Evolutionary conservation across 2,888 invertebrate genomes (phyloP), one percentile per base, ranked within the genome.

Genomic region (Lasioglossum vierecki): DNA sequence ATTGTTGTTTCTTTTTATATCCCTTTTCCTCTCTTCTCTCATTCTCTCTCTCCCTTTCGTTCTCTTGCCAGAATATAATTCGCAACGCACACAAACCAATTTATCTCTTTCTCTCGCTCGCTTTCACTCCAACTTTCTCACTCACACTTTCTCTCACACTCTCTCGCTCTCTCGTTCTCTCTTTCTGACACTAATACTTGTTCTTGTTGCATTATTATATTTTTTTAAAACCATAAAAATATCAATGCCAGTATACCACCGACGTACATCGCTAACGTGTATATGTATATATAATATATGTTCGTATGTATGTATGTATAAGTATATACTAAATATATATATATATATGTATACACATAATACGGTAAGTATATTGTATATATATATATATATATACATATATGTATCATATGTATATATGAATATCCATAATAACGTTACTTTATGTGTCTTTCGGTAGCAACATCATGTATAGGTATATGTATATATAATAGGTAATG

Each of bases 221-320:
- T 70, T 68, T 80, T 87, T 88, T 87, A 88, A 89, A 89, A 88
- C 85, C 89, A 89, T 89, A 89, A 89, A 89, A 89, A 89, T 89
- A 89, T 84, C 85, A 86, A 85, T 86, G 85, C 82, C 85, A 82
- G 79, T 88, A 84, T 88, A 87, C 85, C 85, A 88, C 85, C 85
- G 87, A 87, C 88, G 81, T 87, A 88, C 85, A 82, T 80, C 76
- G 77, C 88, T 89, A 89, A 87, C 81, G 85, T 85, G 88, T 90
- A 84, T 88, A 83, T 85, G 85, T 86, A 85, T 89, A 84, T 84
- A 88, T 85, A 85, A 88, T 85, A 86, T 89, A 85, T 81, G 84
- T 85, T 85, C 72, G 76, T 86, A 88, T 86, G 83, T 84, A 85
- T 84, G 87, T 72, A 87, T 84, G 85, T 89, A 85, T 87, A 83